Base-by-base conservation (phyloP, 1,140 invertebrate genomes). In the Formica exsecta region DNA sequence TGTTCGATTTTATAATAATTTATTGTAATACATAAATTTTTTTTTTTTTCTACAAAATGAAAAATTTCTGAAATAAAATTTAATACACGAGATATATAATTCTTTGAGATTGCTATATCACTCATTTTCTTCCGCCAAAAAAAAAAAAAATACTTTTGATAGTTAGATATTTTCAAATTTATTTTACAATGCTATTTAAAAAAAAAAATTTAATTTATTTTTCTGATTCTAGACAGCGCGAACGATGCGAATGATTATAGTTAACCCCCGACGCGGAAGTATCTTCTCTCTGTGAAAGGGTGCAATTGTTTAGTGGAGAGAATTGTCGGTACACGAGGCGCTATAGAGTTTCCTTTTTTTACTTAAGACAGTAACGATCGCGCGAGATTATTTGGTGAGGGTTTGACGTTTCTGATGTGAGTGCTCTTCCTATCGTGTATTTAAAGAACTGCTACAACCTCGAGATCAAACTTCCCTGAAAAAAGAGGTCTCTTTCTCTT, bases 401-500 rank as follows among this genome's bases (percentile, higher is more conserved):
- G 25, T 59, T 59, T 25, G 65, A 71, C 51, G 65, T 81, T 61
- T 29, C 51, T 48, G 65, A 71, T 59, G 51, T 44, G 66, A 81
- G 19, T 32, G 51, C 59, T 51, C 66, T 81, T 81, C 51, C 79
- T 81, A 65, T 32, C 48, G 48, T 36, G 77, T 80, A 54, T 81
- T 81, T 81, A 66, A 71, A 81, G 77, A 81, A 61, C 51, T 38
- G 66, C 29, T 44, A 41, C 66, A 38, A 81, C 59, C 66, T 73
- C 54, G 36, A 59, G 79, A 81, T 81, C 66, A 81, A 22, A 32
- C 36, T 59, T 68, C n/a, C 51, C 66, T 32, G 44, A 81, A 41
- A 38, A 79, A 81, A 81, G 51, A 16, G 66, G 5, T 71, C 22
- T 41, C n/a, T 68, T 29, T 54, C 16, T 68, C 22, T 77, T 51